Percentiles rank a stretch among this genome's conserved stretches.
These are phyloP conservation scores for Latheticus oryzae DNA, from an alignment of 2,888 invertebrate species.

Conservation along the genomic window DNA sequence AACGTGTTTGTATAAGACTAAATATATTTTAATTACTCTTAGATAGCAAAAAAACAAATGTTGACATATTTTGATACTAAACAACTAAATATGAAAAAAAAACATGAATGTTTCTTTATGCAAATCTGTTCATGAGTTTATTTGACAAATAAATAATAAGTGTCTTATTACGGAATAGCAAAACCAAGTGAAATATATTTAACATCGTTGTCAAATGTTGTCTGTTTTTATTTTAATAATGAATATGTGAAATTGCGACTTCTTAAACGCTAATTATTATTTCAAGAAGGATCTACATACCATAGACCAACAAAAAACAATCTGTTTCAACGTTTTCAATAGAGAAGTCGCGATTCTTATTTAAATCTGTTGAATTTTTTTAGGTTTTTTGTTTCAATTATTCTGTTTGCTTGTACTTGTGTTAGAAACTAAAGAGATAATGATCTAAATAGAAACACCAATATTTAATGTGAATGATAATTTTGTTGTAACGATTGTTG, in stretches of 20 bases:
- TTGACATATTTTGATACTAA: constrained; percentile 66
- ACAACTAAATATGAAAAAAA: constrained; percentile 52
- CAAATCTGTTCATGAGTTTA: constrained; percentile 47
- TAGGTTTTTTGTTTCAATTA: constrained; percentile 28
- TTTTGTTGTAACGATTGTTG: constrained; percentile 44
- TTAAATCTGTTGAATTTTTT: too few relatives aligned
- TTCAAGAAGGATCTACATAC: too few relatives aligned
- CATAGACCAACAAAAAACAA: too few relatives aligned
- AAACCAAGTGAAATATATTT: constrained; percentile 43
- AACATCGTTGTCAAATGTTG: constrained; percentile 49
- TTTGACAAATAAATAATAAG: constrained; percentile 54
- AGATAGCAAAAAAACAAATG: constrained; percentile 61
- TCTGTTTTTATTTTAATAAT: constrained; percentile 47
- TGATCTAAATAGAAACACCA: constrained; percentile 46
- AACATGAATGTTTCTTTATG: constrained; percentile 41
- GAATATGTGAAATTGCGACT: constrained; percentile 35
- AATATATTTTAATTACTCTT: constrained; percentile 63
- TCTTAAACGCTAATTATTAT: too few relatives aligned
- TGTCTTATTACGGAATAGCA: constrained; percentile 55
- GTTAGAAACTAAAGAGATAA: constrained; percentile 38
- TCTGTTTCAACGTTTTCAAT: too few relatives aligned
- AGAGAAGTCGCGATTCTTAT: constrained; percentile 22
- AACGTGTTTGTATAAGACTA: constrained; percentile 59
- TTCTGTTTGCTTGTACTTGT: constrained; percentile 46
- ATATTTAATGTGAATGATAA: constrained; percentile 45